A percentile compares a stretch with the other conserved stretches of the same genome.
phyloP scores from a whole-genome alignment of 2,113 vertebrate species.

The Microtus ochrogaster region DNA sequence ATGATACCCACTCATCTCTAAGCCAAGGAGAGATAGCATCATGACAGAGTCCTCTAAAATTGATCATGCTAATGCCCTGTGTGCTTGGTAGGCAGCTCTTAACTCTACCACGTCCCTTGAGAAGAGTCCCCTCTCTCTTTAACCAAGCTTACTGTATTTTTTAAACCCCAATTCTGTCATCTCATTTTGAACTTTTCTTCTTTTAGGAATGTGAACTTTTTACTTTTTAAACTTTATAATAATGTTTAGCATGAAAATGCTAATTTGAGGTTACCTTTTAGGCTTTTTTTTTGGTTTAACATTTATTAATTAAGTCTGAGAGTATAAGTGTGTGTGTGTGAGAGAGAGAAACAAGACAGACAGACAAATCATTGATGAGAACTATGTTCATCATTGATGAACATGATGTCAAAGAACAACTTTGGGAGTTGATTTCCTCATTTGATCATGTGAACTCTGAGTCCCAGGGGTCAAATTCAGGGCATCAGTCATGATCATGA shows the following conservation, averaged over 20 bases:
- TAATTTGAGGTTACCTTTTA: not conserved
- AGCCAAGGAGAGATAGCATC: not conserved
- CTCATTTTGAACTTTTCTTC: conserved; percentile 32
- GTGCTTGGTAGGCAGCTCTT: not conserved
- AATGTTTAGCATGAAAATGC: not conserved
- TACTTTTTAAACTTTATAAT: not conserved
- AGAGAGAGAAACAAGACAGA: not conserved
- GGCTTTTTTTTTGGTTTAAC: not conserved
- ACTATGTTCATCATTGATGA: too few relatives aligned
- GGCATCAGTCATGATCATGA: too few relatives aligned
- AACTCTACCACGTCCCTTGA: not conserved
- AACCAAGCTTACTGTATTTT: not conserved
- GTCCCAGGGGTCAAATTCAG: not conserved
- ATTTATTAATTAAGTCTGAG: not conserved
- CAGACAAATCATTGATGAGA: not conserved
- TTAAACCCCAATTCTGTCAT: not conserved
- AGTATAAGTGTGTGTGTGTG: not conserved
- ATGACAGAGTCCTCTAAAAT: not conserved
- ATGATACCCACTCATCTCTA: not conserved
- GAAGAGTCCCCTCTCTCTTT: not conserved
- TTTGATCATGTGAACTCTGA: not conserved
- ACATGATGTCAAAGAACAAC: not conserved
- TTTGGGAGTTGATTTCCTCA: not conserved
- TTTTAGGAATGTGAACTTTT: not conserved
- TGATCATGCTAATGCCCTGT: accelerated